Evolutionary conservation across 2,113 vertebrate species (phyloP).

Genomic region (Osmerus eperlanus): DNA sequence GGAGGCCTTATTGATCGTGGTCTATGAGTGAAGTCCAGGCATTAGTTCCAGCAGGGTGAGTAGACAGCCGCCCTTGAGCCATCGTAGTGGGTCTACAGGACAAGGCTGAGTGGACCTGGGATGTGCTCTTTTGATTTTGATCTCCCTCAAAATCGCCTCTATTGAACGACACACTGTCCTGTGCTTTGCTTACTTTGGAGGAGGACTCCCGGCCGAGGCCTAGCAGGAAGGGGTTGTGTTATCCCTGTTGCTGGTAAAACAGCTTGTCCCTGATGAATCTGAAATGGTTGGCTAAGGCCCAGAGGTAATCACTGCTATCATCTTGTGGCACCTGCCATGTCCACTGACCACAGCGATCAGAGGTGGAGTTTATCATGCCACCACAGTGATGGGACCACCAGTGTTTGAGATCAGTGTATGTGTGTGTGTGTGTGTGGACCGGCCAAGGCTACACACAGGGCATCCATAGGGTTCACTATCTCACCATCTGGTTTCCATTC

Average conservation of each 20-base stretch:
- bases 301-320: constrained; percentile 65
- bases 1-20: constrained; percentile 67
- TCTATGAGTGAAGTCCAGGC: constrained; percentile 69
- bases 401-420: constrained; percentile 49
- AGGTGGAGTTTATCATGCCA: constrained; percentile 47
- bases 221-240: constrained; percentile 52
- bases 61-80: constrained; percentile 66
- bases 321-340: constrained; percentile 58
- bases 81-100: constrained; percentile 63
- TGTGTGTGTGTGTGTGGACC: constrained; percentile 13
- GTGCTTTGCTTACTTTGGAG: constrained; percentile 50
- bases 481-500: constrained; percentile 7
- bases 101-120: constrained; percentile 66
- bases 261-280: constrained; percentile 62
- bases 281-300: constrained; percentile 62
- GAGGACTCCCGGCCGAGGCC: constrained; percentile 53
- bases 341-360: constrained; percentile 60
- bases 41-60: constrained; percentile 72
- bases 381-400: constrained; percentile 40
- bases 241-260: constrained; percentile 57
- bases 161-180: constrained; percentile 65
- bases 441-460: constrained; percentile 35
- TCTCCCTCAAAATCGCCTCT: constrained; percentile 66
- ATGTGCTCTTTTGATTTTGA: constrained; percentile 73
- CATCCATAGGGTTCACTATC: constrained; percentile 19